Percentiles rank a stretch among this genome's conserved stretches.
Evolutionary conservation across 2,113 vertebrate species (phyloP).

Genomic region (Erpornis zantholeuca): DNA sequence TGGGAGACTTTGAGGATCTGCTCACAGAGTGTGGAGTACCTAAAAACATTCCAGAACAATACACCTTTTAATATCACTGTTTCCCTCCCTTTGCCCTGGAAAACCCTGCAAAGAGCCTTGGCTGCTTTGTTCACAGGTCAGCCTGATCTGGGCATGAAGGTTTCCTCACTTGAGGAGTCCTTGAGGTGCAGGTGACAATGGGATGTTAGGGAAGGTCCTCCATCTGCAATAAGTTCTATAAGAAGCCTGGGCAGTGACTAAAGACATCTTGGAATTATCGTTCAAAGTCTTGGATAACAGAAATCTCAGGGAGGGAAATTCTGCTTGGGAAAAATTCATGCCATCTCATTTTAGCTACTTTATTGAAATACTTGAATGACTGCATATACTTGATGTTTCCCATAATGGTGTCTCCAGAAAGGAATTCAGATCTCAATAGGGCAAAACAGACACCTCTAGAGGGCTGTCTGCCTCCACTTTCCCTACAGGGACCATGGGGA

Average conservation of each 20-base stretch:
- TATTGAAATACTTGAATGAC: neutral
- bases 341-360: neutral
- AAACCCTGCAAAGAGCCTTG: neutral
- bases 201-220: neutral
- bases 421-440: neutral
- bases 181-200: rapidly evolving
- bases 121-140: neutral
- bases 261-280: neutral
- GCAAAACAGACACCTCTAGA: constrained; percentile 22
- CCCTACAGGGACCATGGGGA: neutral
- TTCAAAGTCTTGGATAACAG: neutral
- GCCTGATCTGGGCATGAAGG: neutral
- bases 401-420: neutral
- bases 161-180: neutral
- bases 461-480: constrained; percentile 18
- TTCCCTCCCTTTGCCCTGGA: neutral
- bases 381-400: neutral
- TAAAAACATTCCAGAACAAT: neutral
- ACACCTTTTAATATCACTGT: neutral
- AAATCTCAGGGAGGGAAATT: neutral
- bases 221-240: neutral
- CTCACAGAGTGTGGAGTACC: neutral
- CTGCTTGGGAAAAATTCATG: neutral
- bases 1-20: neutral
- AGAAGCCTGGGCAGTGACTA: neutral